Evolutionary conservation across 2,113 vertebrate genomes (phyloP), one percentile per base, ranked within the genome.

Genomic region (Odontesthes bonariensis): DNA sequence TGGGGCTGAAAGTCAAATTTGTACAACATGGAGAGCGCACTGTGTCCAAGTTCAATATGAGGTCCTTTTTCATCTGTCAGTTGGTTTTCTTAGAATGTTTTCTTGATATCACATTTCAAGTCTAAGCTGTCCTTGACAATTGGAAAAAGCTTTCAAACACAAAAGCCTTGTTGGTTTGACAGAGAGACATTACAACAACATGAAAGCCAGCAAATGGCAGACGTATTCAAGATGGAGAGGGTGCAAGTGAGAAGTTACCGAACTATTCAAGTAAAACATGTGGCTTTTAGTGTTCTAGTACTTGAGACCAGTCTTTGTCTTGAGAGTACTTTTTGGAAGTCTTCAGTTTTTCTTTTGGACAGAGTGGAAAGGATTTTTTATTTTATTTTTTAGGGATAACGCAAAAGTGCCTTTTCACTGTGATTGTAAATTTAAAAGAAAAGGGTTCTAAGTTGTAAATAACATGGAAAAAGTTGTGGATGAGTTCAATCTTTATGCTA

Each of bases 51-150:
- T 71, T 57, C 68, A 72, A 73, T 63, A 31, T 19, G 35, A 40
- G 16, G 11, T 62, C 35, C 46, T 86, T 83, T 38, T 90, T 86
- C 70, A 82, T 82, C 61, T 47, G 10, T 47, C 52, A 47, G 38
- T 57, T 61, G 33, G 52, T 79, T 84, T 69, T 65, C 46, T 64
- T 60, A 73, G 47, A 77, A 81, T 53, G 75, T 81, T 78, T 47
- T 55, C 16, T 27, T 1, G 27, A 27, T 53, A 63, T 40, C 38
- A 75, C 22, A 71, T 76, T 42, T 55, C 77, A 78, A 67, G 81
- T 81, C 66, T 77, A 86, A 89, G 86, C 81, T 72, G 79, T 23
- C 59, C 69, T 71, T 86, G 84, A 83, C 68, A 73, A 73, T 60
- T 20, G 17, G 16, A 72, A 66, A 40, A 53, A 81, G 3, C 38